These are phyloP conservation scores for Machaerirhynchus nigripectus DNA, from an alignment of 2,113 vertebrate species.

Conservation along the genomic window DNA sequence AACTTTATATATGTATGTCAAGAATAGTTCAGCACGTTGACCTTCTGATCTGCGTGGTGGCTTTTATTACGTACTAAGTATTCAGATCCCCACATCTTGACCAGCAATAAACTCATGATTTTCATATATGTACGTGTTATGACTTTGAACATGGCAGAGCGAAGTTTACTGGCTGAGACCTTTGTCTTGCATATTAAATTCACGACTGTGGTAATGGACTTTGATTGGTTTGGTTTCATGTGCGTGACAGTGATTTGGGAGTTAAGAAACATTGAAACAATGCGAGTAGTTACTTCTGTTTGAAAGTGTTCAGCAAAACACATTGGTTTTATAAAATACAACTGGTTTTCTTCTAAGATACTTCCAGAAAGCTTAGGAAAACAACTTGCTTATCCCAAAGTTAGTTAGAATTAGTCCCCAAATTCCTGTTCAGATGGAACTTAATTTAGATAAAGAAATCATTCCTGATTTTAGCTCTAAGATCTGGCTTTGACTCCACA, in stretches of 20 bases:
- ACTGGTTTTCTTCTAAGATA: not conserved
- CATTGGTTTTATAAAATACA: not conserved
- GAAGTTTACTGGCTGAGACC: not conserved
- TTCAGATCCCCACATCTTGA: not conserved
- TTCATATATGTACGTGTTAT: not conserved
- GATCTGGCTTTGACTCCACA: not conserved
- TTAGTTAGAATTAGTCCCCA: not conserved
- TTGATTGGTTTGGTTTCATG: not conserved
- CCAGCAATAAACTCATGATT: not conserved
- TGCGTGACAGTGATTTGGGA: not conserved
- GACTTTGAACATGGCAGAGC: not conserved
- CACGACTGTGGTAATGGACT: not conserved
- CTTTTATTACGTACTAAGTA: not conserved
- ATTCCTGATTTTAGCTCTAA: not conserved
- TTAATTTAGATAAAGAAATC: not conserved
- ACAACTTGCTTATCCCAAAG: not conserved
- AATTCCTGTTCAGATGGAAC: not conserved
- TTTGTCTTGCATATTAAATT: not conserved
- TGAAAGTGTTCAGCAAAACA: not conserved
- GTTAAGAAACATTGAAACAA: not conserved
- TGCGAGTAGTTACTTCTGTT: not conserved
- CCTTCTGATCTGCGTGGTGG: not conserved
- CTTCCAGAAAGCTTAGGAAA: not conserved
- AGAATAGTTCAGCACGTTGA: rapidly evolving
- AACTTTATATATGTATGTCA: rapidly evolving